Conservation (phyloP, 2,888 invertebrate species). For the Hypomecis punctinalis region DNA sequence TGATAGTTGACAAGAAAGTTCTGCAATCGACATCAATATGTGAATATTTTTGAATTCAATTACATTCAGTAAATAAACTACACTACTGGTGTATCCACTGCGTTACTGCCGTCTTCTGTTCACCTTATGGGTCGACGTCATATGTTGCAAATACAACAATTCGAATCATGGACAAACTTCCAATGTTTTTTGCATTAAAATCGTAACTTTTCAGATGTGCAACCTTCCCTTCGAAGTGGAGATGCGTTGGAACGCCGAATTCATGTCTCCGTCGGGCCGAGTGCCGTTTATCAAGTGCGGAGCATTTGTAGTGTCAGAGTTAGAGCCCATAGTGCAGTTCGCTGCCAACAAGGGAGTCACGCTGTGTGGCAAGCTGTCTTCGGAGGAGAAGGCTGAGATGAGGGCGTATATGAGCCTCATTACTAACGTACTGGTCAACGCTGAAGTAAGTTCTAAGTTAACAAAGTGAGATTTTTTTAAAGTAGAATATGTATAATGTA, state of each 20-base stretch:
- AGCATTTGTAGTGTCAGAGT: constrained; percentile 94
- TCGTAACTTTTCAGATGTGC: constrained; percentile 92
- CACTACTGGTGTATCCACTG: too few relatives aligned
- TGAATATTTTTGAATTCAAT: too few relatives aligned
- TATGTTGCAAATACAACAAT: too few relatives aligned
- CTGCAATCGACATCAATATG: too few relatives aligned
- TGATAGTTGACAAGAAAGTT: too few relatives aligned
- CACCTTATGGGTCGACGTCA: too few relatives aligned
- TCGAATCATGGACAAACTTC: too few relatives aligned
- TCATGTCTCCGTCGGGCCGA: constrained; percentile 97
- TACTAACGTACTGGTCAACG: constrained; percentile 94
- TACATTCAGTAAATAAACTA: too few relatives aligned
- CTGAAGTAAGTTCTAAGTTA: constrained; percentile 93
- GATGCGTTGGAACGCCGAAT: constrained; percentile 95
- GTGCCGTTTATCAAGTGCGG: constrained; percentile 97
- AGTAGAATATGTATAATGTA: too few relatives aligned
- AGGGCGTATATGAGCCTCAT: constrained; percentile 96
- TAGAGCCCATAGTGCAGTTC: constrained; percentile 96
- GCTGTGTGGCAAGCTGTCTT: constrained; percentile 89
- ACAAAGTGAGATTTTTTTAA: too few relatives aligned
- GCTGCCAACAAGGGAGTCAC: constrained; percentile 93
- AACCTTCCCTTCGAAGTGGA: constrained; percentile 92
- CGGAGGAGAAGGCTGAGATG: constrained; percentile 94
- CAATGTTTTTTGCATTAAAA: too few relatives aligned
- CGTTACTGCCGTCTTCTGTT: too few relatives aligned